Evolutionary conservation across 1,140 invertebrate species (phyloP), one percentile per base, ranked within the genome.

Genomic region (Sesamia nonagrioides): DNA sequence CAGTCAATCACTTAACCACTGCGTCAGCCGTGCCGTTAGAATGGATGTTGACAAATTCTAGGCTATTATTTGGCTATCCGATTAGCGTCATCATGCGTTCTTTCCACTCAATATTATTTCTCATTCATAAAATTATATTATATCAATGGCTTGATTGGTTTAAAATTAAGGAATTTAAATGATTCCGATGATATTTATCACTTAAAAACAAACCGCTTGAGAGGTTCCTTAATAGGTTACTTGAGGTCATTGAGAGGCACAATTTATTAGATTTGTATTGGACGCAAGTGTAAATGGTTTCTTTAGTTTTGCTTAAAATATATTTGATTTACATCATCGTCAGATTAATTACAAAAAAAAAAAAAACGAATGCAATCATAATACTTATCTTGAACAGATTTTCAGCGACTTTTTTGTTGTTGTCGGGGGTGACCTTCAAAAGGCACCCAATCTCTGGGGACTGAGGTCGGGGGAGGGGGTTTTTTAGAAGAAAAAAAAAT

Each of bases 251-350:
- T 75, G 58, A 42, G 56, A 48, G 2, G 40, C 52, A 75, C 40
- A 61, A 48, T 61, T 75, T 75, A 75, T 75, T 61, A 75, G n/a
- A 48, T 48, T 75, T 61, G 42, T 61, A 75, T 61, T 61, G 60
- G 42, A 15, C 21, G 50, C 21, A 61, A 61, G 72, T 17, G 72
- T 75, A 61, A 61, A 75, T 75, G 56, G 21, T 42, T 75, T 48
- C 21, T 40, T 18, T 33, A 58, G 18, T 37, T 37, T 60, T 8
- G 71, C 60, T 42, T 45, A 54, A 18, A 58, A 45, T 35, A 73
- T 45, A 54, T 73, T n/a, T 27, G n/a, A 17, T 17, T 5, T 5
- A 45, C 54, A 40, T 58, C 42, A 73, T 42, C n/a, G 37, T 42
- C 18, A 52, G 58, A 58, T 56, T 54, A 11, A 18, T 58, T 73